Evolutionary conservation across 2,888 invertebrate genomes (phyloP).

Genomic region (Leptarthrus brevirostris): DNA sequence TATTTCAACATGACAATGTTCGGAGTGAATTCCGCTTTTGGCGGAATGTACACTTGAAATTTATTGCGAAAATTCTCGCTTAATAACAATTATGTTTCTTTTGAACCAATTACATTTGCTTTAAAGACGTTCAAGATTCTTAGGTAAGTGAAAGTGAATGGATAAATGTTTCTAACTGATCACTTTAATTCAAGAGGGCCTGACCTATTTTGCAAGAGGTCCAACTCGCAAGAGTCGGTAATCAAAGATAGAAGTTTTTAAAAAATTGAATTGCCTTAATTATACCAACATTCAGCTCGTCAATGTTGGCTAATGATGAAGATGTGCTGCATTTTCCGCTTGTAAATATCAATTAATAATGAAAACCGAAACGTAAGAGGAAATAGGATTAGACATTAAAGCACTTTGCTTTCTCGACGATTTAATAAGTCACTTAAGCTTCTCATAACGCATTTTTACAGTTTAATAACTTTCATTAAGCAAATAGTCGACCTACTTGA

Average conservation of each 20-base stretch:
- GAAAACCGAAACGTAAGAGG: not conserved
- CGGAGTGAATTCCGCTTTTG: no score
- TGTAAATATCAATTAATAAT: not conserved
- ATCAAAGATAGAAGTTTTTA: not conserved
- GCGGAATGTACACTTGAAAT: not conserved
- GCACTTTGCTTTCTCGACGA: not conserved
- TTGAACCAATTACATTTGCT: constrained; percentile 19
- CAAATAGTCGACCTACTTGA: constrained; percentile 17
- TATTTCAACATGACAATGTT: no score
- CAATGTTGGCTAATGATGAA: not conserved
- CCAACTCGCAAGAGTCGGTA: not conserved
- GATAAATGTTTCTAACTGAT: constrained; percentile 1
- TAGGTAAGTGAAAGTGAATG: constrained; percentile 8
- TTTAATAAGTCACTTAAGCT: not conserved
- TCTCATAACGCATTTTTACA: not conserved
- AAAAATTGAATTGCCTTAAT: constrained; percentile 19
- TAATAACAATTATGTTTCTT: not conserved
- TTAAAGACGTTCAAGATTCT: not conserved
- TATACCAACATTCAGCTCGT: not conserved
- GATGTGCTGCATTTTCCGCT: not conserved
- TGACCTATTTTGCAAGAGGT: constrained; percentile 2
- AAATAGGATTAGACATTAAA: not conserved
- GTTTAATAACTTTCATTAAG: constrained; percentile 31
- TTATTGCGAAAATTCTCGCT: constrained; percentile 18
- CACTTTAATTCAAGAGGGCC: not conserved